phyloP scores from a whole-genome alignment of 2,888 invertebrate species.

The Rhamphomyia laevipes region DNA sequence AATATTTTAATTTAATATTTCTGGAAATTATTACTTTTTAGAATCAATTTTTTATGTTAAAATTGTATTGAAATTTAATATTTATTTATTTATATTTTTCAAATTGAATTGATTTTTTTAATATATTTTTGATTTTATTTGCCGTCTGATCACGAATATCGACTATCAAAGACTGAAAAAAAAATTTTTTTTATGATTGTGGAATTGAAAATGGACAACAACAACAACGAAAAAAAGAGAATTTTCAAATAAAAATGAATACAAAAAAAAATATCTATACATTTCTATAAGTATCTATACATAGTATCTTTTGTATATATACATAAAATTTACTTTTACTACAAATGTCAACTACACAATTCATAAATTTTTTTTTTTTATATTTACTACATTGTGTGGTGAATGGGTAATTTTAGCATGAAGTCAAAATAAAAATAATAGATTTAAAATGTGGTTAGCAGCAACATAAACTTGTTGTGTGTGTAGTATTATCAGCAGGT shows the following conservation, averaged over 20 bases:
- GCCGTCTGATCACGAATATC: slow-evolving; percentile 32
- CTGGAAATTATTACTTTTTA: too few relatives aligned
- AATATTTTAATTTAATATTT: background rate
- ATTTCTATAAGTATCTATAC: background rate
- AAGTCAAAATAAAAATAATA: too few relatives aligned
- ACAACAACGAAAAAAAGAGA: background rate
- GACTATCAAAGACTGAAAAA: slow-evolving; percentile 34
- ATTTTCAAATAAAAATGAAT: background rate
- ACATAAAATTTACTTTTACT: background rate
- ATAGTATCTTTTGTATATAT: background rate
- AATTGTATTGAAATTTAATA: background rate
- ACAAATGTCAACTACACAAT: too few relatives aligned
- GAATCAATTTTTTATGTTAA: background rate
- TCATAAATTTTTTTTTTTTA: too few relatives aligned
- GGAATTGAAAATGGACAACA: too few relatives aligned
- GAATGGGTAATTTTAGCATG: too few relatives aligned
- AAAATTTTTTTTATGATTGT: background rate
- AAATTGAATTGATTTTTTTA: too few relatives aligned
- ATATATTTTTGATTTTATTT: slow-evolving; percentile 1
- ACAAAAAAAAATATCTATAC: background rate
- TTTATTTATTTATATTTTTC: slow-evolving; percentile 6
- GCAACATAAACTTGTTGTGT: too few relatives aligned
- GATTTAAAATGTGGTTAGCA: too few relatives aligned
- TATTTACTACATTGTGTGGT: too few relatives aligned
- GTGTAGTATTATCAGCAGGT: too few relatives aligned